Base-by-base conservation (phyloP, 2,797 vertebrate species). In the Morus bassanus region DNA sequence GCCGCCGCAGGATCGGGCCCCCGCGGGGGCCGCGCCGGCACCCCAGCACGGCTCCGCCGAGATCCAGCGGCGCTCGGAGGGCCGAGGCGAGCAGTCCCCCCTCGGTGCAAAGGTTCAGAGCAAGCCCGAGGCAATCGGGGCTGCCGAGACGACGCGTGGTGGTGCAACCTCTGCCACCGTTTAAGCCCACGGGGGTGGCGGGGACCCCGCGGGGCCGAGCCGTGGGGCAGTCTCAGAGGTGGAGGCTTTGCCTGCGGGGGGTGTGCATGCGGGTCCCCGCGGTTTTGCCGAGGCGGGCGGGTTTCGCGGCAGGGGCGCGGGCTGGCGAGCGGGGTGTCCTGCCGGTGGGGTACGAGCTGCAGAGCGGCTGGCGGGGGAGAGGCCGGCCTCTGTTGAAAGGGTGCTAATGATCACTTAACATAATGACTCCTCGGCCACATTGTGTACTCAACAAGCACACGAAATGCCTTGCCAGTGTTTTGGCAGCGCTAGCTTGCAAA, bases 121-220 rank as follows among this genome's bases (percentile, higher is more conserved):
- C n/a, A 28, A 33, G n/a, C 5, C 30, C 22, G 51, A 53, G 25
- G 21, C 28, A 16, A 2, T 0, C 1, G 2, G 17, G 11, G 50
- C 43, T 74, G 46, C 35, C 2, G 6, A 19, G 7, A 6, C 9
- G 57, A 1, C 6, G 0, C 0, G 5, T 6, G 4, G 16, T 0
- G 14, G 35, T 28, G 30, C 48, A 1, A 1, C 6, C 31, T 65
- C 33, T 4, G 30, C 25, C 41, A 7, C 6, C 10, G 4, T 18
- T 67, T 31, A 11, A 64, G 6, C 18, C 72, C 15, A 8, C 5
- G 13, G 54, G 15, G 11, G 8, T 9, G 6, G 35, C 1, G 41
- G 25, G 51, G 4, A 6, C 22, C 22, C 41, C 37, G 64, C 6
- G 15, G 10, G 27, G 37, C 23, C 5, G 43, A 73, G 88, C n/a